Conservation (phyloP, 2,888 invertebrate genomes). For the Stenotaenia linearis region DNA sequence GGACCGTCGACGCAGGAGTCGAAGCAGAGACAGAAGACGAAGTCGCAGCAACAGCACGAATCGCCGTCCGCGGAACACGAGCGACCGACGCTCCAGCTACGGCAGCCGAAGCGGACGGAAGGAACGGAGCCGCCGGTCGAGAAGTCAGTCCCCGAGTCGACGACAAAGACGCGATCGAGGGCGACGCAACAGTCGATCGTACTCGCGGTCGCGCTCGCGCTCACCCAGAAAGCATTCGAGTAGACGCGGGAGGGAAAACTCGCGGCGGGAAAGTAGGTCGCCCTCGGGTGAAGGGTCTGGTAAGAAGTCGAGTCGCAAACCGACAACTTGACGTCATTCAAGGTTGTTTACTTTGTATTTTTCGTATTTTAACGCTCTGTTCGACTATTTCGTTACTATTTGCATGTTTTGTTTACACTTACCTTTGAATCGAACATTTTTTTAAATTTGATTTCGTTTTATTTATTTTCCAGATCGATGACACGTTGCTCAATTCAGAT, state of each 20-base stretch:
- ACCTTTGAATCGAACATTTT: not conserved
- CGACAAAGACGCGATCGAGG: not conserved
- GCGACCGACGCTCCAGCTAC: not conserved
- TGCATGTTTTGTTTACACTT: not conserved
- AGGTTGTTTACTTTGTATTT: constrained; percentile 41
- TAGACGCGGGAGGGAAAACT: constrained; percentile 6
- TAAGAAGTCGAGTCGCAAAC: constrained; percentile 47
- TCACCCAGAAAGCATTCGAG: constrained; percentile 27
- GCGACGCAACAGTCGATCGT: constrained; percentile 20
- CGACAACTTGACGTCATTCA: constrained; percentile 45
- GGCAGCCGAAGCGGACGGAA: constrained; percentile 36
- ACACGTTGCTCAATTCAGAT: not conserved
- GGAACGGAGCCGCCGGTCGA: constrained; percentile 34
- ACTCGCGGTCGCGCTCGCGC: constrained; percentile 30
- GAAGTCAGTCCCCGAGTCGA: not conserved
- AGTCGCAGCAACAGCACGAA: not conserved
- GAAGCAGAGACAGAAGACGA: constrained; percentile 28
- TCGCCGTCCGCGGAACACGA: not conserved
- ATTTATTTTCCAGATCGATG: not conserved
- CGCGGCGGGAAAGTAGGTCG: constrained; percentile 33
- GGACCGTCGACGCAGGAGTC: not conserved
- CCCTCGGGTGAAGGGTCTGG: constrained; percentile 41
- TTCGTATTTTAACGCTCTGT: not conserved
- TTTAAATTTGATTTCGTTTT: not conserved
- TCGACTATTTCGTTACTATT: not conserved